Conservation (phyloP, 2,888 invertebrate species). For the Troglohyphantes excavatus region DNA sequence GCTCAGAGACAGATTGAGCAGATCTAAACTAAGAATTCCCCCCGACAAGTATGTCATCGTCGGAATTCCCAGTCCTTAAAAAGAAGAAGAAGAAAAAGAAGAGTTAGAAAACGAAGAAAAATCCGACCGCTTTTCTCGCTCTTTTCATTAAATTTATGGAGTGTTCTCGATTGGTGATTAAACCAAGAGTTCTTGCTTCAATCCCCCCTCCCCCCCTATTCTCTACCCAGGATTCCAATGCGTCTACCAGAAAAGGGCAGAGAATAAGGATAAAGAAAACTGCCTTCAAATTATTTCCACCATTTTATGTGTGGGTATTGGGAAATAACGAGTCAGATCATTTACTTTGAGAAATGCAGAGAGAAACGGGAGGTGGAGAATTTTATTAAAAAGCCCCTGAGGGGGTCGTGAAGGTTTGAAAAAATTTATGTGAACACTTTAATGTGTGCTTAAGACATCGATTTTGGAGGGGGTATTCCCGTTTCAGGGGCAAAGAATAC, state of each 20-base stretch:
- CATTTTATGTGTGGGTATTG: constrained; percentile 18
- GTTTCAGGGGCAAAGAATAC: not conserved
- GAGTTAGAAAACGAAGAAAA: not conserved
- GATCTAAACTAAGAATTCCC: not conserved
- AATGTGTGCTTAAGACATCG: constrained; percentile 49
- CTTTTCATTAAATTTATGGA: constrained; percentile 61
- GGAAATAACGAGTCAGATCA: constrained; percentile 39
- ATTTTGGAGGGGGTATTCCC: constrained; percentile 10
- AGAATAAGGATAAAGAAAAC: constrained; percentile 25
- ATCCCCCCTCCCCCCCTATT: constrained; percentile 1
- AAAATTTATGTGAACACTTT: constrained; percentile 28
- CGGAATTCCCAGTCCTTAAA: not conserved
- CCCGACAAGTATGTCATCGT: not conserved
- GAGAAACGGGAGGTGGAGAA: constrained; percentile 18
- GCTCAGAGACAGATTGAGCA: not conserved
- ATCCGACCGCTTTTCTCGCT: constrained; percentile 11
- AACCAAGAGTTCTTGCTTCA: constrained; percentile 31
- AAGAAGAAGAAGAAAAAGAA: not conserved
- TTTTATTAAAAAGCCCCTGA: constrained; percentile 45
- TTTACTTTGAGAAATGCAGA: constrained; percentile 28
- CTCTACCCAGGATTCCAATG: constrained; percentile 8
- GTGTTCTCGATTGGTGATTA: constrained; percentile 66
- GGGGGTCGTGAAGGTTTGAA: not conserved
- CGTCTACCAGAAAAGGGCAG: not conserved
- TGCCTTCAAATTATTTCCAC: constrained; percentile 27